phyloP scores from a whole-genome alignment of 2,888 invertebrate species.

The Timema cristinae region DNA sequence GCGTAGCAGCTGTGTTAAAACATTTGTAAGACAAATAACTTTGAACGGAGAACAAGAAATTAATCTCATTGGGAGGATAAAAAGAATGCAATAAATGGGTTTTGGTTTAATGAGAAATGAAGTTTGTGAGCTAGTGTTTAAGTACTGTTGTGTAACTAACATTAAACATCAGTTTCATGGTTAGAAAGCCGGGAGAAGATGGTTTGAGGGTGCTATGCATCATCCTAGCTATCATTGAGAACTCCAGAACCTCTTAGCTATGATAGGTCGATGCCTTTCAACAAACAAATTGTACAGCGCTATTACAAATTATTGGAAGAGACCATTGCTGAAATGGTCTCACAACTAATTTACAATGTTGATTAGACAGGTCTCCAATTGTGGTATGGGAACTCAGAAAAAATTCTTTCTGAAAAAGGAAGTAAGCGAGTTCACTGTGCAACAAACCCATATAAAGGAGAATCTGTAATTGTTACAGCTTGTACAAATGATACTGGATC shows the following conservation, averaged over 20 bases:
- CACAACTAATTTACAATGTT: slow-evolving; percentile 4
- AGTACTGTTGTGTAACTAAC: background rate
- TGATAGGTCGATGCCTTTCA: background rate
- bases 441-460: background rate
- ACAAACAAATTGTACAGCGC: background rate
- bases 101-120: background rate
- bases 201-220: background rate
- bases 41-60: slow-evolving; percentile 1
- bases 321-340: background rate
- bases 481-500: background rate
- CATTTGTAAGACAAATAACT: background rate
- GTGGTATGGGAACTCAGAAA: background rate
- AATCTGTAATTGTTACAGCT: background rate
- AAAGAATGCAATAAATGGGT: background rate
- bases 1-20: background rate
- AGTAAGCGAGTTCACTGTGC: background rate
- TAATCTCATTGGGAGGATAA: background rate
- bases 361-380: background rate
- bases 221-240: background rate
- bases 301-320: background rate
- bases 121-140: background rate
- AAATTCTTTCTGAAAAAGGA: slow-evolving; percentile 4
- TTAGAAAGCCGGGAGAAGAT: background rate
- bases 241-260: background rate
- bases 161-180: background rate